A percentile compares a stretch with the other conserved stretches of the same genome.
These are phyloP conservation scores for Ypsolopha scabrella DNA, from an alignment of 2,888 invertebrate species.

Conservation along the genomic window DNA sequence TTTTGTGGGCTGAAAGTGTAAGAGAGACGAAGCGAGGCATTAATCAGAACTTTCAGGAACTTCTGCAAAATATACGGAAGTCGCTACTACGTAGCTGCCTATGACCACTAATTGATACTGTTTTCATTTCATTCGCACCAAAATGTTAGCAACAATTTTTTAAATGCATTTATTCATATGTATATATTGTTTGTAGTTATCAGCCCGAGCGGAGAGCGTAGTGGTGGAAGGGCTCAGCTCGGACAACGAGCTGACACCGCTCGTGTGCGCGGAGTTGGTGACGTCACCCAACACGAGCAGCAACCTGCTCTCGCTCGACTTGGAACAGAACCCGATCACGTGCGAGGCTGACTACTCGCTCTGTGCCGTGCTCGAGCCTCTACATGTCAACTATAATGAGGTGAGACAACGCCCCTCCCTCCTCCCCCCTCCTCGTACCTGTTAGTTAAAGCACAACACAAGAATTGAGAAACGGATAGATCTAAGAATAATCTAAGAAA, in stretches of 20 bases:
- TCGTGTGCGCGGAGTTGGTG: conserved; percentile 64
- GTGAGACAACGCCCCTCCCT: conserved; percentile 37
- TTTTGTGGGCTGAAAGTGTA: background rate
- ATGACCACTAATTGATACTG: too few species aligned
- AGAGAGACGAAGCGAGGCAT: background rate
- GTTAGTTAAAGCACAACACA: too few species aligned
- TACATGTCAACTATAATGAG: conserved; percentile 83
- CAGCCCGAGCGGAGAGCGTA: conserved; percentile 79
- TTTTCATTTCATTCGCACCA: too few species aligned
- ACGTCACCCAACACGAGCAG: conserved; percentile 69
- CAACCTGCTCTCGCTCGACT: conserved; percentile 79
- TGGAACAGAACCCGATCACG: conserved; percentile 77
- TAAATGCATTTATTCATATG: too few species aligned
- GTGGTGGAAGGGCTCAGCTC: conserved; percentile 80
- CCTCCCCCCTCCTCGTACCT: background rate
- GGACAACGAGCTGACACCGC: conserved; percentile 79
- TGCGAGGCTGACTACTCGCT: conserved; percentile 77
- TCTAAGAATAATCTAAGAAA: too few species aligned
- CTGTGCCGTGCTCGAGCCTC: conserved; percentile 75
- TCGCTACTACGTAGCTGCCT: background rate
- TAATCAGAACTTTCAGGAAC: background rate
- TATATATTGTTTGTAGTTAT: conserved; percentile 44
- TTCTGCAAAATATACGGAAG: background rate
- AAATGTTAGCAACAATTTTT: too few species aligned
- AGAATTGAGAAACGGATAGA: too few species aligned